phyloP scores from a whole-genome alignment of 2,888 invertebrate species.

The Caenorhabditis sp. region DNA sequence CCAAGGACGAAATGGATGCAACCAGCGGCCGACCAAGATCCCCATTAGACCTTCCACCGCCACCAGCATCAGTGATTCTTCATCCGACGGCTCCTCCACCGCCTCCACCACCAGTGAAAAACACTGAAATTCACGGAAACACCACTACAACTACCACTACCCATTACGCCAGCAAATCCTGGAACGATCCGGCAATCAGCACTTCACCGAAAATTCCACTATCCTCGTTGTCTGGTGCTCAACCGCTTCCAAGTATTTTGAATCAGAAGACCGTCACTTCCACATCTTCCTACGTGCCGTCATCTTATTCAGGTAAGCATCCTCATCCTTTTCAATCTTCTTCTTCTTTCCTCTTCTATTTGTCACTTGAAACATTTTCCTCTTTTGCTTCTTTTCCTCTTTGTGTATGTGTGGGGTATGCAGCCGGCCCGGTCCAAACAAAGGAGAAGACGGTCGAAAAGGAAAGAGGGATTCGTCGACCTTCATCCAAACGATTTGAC shows the following conservation, averaged over 20 bases:
- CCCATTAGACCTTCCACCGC: slow-evolving; percentile 70
- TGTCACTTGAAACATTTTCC: slow-evolving; percentile 27
- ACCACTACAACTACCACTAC: slow-evolving; percentile 47
- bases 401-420: background rate
- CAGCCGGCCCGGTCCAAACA: no score
- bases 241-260: slow-evolving; percentile 58
- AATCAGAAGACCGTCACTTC: slow-evolving; percentile 39
- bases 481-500: slow-evolving; percentile 62
- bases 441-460: slow-evolving; percentile 44
- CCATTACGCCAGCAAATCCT: slow-evolving; percentile 37
- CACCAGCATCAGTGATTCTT: slow-evolving; percentile 60
- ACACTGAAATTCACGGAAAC: slow-evolving; percentile 49
- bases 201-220: slow-evolving; percentile 46
- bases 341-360: background rate
- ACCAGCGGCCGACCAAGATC: slow-evolving; percentile 64
- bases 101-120: slow-evolving; percentile 56
- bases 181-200: slow-evolving; percentile 36
- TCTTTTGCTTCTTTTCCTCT: background rate
- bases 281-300: slow-evolving; percentile 36
- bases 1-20: slow-evolving; percentile 64
- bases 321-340: background rate
- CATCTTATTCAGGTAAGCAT: slow-evolving; percentile 47
- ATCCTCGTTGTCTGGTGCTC: slow-evolving; percentile 43
- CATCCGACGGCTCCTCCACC: slow-evolving; percentile 57
- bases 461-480: slow-evolving; percentile 63